These are phyloP conservation scores for Drosophila repleta DNA, from an alignment of 1,140 invertebrate genomes.

Conservation along the genomic window DNA sequence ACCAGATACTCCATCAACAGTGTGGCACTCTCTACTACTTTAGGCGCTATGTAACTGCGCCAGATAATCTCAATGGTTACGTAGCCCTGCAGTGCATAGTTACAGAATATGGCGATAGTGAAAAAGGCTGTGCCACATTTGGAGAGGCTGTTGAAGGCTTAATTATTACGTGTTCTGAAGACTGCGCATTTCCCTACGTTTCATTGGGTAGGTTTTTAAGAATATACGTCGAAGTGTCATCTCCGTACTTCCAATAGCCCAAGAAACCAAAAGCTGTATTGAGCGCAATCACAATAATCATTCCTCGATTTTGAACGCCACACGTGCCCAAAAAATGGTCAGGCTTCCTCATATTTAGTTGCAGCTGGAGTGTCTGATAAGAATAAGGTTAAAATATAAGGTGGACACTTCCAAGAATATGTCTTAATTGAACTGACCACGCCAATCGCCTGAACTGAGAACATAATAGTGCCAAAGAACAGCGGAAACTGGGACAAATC, in stretches of 20 bases:
- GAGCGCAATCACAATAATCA: slow-evolving; percentile 41
- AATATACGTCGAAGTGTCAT: slow-evolving; percentile 36
- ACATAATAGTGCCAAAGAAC: slow-evolving; percentile 55
- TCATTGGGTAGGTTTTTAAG: slow-evolving; percentile 56
- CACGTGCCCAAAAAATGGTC: slow-evolving; percentile 44
- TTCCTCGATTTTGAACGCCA: slow-evolving; percentile 55
- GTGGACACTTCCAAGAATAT: too few species aligned
- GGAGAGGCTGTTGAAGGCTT: slow-evolving; percentile 13
- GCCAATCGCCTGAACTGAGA: slow-evolving; percentile 54
- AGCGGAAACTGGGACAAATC: slow-evolving; percentile 21
- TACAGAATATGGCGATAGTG: slow-evolving; percentile 48
- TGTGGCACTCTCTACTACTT: slow-evolving; percentile 8
- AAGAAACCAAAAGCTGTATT: slow-evolving; percentile 53
- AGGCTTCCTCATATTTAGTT: slow-evolving; percentile 40
- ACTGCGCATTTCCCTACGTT: slow-evolving; percentile 10
- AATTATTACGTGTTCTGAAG: too few species aligned
- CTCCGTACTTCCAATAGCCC: slow-evolving; percentile 57
- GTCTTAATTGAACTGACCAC: slow-evolving; percentile 32
- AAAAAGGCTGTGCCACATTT: slow-evolving; percentile 35
- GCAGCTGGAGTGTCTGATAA: slow-evolving; percentile 35
- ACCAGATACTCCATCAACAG: slow-evolving; percentile 36
- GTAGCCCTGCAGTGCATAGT: slow-evolving; percentile 53
- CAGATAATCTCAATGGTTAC: slow-evolving; percentile 58
- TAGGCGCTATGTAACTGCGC: slow-evolving; percentile 32
- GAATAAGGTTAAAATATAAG: neutral